Percentiles rank a stretch among this genome's conserved stretches.
phyloP scores from a whole-genome alignment of 1,140 invertebrate genomes.

The Aleiodes sp. region DNA sequence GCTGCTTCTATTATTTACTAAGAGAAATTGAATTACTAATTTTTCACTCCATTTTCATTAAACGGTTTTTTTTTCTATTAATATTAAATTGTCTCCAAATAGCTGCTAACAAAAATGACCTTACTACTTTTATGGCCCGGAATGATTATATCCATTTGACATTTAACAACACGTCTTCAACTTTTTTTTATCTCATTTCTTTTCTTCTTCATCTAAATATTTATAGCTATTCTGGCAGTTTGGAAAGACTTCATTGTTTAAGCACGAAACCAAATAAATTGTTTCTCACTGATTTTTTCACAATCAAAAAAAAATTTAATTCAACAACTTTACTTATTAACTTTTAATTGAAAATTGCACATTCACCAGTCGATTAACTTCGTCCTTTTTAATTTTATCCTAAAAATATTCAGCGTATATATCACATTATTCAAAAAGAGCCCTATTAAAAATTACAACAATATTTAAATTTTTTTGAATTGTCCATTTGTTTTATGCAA shows the following conservation, averaged over 20 bases:
- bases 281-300: not conserved
- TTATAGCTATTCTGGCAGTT: constrained; percentile 36
- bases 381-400: no score
- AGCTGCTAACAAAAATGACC: no score
- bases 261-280: constrained; percentile 12
- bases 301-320: not conserved
- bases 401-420: constrained; percentile 25
- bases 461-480: constrained; percentile 15
- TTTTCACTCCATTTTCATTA: no score
- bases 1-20: no score
- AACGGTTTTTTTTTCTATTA: no score
- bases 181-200: not conserved
- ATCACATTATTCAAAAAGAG: constrained; percentile 33
- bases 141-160: not conserved
- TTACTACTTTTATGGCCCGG: no score
- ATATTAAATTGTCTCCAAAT: no score
- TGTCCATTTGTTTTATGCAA: constrained; percentile 20
- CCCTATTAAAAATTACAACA: constrained; percentile 20
- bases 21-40: no score
- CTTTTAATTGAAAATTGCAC: constrained; percentile 9
- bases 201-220: not conserved
- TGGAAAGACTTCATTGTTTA: constrained; percentile 38
- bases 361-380: constrained; percentile 1
- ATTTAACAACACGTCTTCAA: constrained; percentile 7
- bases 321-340: not conserved